A percentile compares a stretch with the other conserved stretches of the same genome.
Conservation (phyloP, 2,113 vertebrate genomes). For the Rhegmatorhina hoffmannsi region DNA sequence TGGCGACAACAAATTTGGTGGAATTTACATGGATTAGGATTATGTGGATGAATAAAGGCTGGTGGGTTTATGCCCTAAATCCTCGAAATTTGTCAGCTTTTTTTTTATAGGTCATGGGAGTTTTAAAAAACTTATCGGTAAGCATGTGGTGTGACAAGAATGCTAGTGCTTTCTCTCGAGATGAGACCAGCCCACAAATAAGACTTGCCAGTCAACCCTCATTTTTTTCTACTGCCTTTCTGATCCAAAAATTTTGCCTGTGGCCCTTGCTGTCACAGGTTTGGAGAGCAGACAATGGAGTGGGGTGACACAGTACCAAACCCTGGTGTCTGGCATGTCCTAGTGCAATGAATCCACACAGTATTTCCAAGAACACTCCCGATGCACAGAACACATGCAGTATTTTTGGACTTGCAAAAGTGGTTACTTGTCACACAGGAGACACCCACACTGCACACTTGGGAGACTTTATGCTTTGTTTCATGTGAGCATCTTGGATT, state of each 20-base stretch:
- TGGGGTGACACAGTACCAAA: background rate
- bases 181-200: background rate
- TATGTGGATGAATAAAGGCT: background rate
- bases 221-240: background rate
- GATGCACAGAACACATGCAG: background rate
- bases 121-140: background rate
- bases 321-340: background rate
- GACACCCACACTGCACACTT: background rate
- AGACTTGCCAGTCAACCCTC: background rate
- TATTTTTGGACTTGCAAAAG: background rate
- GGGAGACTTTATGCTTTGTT: background rate
- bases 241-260: background rate
- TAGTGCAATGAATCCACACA: accelerated
- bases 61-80: background rate
- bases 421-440: background rate
- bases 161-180: background rate
- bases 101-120: background rate
- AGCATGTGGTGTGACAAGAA: accelerated
- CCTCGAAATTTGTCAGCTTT: slow-evolving; percentile 7
- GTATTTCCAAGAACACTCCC: background rate
- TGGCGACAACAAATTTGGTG: background rate
- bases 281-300: accelerated
- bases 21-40: background rate
- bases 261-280: background rate
- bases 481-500: background rate